These are phyloP conservation scores for Thumatha senex DNA, from an alignment of 2,888 invertebrate species.

Conservation along the genomic window DNA sequence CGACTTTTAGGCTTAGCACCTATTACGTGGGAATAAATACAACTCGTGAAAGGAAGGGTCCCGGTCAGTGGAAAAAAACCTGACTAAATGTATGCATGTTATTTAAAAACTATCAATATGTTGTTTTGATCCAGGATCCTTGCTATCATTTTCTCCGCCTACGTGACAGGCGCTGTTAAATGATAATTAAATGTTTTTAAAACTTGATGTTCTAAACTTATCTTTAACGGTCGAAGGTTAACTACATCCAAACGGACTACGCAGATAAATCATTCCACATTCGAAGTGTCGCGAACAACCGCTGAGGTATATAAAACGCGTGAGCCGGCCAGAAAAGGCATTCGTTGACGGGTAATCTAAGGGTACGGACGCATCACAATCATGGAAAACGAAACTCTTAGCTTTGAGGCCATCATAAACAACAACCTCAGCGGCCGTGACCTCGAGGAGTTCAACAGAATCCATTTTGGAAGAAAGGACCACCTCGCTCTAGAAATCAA, in stretches of 20 bases:
- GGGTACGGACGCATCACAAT: slow-evolving; percentile 30
- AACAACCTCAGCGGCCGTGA: slow-evolving; percentile 71
- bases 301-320: slow-evolving; percentile 57
- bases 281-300: slow-evolving; percentile 34
- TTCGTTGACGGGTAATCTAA: slow-evolving; percentile 39
- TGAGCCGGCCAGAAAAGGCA: slow-evolving; percentile 41
- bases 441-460: slow-evolving; percentile 75
- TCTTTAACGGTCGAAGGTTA: slow-evolving; percentile 66
- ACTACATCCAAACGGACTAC: slow-evolving; percentile 48
- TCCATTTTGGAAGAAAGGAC: slow-evolving; percentile 70
- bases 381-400: slow-evolving; percentile 75
- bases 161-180: slow-evolving; percentile 5
- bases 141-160: background rate
- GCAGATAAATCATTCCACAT: slow-evolving; percentile 50
- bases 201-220: slow-evolving; percentile 51
- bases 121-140: background rate
- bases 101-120: no score
- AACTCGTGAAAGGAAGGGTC: no score
- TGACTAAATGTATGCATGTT: no score
- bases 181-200: slow-evolving; percentile 67
- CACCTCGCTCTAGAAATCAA: slow-evolving; percentile 67
- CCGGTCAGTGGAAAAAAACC: no score
- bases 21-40: no score
- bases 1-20: no score
- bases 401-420: slow-evolving; percentile 70